Evolutionary conservation across 2,888 invertebrate genomes (phyloP).

Genomic region (Chironomus riparius): DNA sequence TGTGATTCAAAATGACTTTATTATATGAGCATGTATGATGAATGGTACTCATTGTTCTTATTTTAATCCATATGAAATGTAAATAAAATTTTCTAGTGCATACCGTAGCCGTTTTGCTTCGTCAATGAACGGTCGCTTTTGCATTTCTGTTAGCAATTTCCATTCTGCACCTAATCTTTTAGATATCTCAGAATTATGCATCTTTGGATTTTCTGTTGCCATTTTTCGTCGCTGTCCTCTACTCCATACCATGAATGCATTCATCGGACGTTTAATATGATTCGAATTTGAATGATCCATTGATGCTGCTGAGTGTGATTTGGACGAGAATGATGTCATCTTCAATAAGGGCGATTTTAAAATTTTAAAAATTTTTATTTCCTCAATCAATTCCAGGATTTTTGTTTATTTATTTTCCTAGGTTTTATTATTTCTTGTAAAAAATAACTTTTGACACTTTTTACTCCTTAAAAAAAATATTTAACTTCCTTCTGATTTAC

Average conservation of each 20-base stretch:
- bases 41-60: neutral
- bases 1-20: neutral
- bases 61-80: neutral
- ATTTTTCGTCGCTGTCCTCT: constrained; percentile 80
- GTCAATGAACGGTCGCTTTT: constrained; percentile 83
- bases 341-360: neutral
- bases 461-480: too few species aligned
- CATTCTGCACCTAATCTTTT: constrained; percentile 80
- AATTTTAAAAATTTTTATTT: constrained; percentile 11
- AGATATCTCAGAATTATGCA: constrained; percentile 88
- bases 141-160: constrained; percentile 76
- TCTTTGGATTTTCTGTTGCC: constrained; percentile 89
- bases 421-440: neutral
- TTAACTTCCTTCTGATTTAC: too few species aligned
- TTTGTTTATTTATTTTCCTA: neutral
- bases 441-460: neutral
- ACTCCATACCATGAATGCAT: constrained; percentile 90
- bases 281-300: constrained; percentile 45
- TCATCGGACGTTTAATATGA: constrained; percentile 91
- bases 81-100: constrained; percentile 33
- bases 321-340: constrained; percentile 24
- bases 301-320: constrained; percentile 13
- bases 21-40: neutral
- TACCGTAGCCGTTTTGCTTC: constrained; percentile 81
- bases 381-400: constrained; percentile 20